Base-by-base conservation (phyloP, 2,888 invertebrate species). In the Lypha dubia region DNA sequence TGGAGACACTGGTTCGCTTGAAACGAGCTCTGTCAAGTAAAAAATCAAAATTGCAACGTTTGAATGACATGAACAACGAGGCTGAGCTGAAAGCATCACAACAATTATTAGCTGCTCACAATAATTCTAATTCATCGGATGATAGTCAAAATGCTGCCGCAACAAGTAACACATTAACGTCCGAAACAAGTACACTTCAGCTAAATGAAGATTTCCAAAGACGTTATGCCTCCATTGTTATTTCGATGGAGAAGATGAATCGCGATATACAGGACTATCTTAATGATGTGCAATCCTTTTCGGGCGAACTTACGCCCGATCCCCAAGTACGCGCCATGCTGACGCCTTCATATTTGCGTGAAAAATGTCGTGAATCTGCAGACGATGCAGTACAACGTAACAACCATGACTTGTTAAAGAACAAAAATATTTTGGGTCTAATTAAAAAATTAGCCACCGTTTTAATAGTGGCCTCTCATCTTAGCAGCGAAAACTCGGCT, bases 211-310 rank as follows among this genome's bases (percentile, higher is more conserved):
- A 98, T 89, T 99, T 98, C 91, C 97, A 98, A 91, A 94, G 96
- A 87, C 95, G 95, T 89, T 99, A 99, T 93, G 98, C 98, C 15
- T 94, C 95, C 85, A 94, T 95, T 87, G 95, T 99, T 3, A 95
- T 98, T 74, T 97, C 98, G 86, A 94, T 99, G 88, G 98, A 98
- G 90, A 96, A 95, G 89, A 95, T 99, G 93, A 99, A 99, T 92
- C 94, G 94, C 88, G 97, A 98, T 90, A 94, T 99, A 86, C 96
- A 97, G 90, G 95, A 95, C 85, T 96, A 96, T 91, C 94, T 98
- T 67, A 96, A 96, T 89, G 96, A 96, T 89, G 96, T 98, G 71
- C 97, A 98, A 92, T 93, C 94, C 83, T 95, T 95, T 88, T 97
- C 97, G 89, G 95, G 96, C 87, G 96, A 98, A 93, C 95, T 98